Conservation (phyloP, 2,888 invertebrate species). For the Spodoptera exigua region DNA sequence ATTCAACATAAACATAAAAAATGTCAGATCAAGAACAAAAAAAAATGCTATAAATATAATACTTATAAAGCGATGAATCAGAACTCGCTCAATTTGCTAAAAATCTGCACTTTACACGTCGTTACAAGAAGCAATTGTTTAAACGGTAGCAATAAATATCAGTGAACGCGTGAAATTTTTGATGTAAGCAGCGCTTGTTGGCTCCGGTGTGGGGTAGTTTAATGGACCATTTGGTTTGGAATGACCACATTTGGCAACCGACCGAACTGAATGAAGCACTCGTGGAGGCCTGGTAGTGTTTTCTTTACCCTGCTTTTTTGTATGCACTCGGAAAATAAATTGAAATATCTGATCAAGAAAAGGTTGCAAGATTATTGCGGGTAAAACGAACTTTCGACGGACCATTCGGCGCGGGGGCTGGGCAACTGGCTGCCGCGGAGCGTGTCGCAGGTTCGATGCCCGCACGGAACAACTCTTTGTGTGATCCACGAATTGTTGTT, state of each 20-base stretch:
- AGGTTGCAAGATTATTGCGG: background rate
- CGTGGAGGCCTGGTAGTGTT: constrained; percentile 43
- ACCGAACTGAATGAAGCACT: constrained; percentile 39
- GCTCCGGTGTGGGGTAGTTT: constrained; percentile 51
- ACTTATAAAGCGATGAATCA: constrained; percentile 13
- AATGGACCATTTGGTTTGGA: constrained; percentile 60
- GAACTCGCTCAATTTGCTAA: constrained; percentile 21
- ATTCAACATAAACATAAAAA: too few species aligned
- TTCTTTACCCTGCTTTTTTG: constrained; percentile 18
- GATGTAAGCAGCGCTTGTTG: constrained; percentile 53
- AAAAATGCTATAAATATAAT: too few species aligned
- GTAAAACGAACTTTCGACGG: too few species aligned
- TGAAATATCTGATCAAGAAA: constrained; percentile 6
- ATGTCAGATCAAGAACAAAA: too few species aligned
- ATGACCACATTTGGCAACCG: constrained; percentile 56
- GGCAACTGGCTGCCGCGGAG: too few species aligned
- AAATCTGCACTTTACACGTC: constrained; percentile 22
- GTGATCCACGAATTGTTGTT: too few species aligned
- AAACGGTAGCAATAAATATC: constrained; percentile 45
- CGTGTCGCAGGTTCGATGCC: too few species aligned
- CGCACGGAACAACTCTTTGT: too few species aligned
- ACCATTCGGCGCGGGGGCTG: too few species aligned
- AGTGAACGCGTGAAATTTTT: constrained; percentile 48
- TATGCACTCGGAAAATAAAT: constrained; percentile 20
- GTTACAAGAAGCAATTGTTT: constrained; percentile 47